Conservation (phyloP, 2,888 invertebrate species). For the Brenthis daphne region DNA sequence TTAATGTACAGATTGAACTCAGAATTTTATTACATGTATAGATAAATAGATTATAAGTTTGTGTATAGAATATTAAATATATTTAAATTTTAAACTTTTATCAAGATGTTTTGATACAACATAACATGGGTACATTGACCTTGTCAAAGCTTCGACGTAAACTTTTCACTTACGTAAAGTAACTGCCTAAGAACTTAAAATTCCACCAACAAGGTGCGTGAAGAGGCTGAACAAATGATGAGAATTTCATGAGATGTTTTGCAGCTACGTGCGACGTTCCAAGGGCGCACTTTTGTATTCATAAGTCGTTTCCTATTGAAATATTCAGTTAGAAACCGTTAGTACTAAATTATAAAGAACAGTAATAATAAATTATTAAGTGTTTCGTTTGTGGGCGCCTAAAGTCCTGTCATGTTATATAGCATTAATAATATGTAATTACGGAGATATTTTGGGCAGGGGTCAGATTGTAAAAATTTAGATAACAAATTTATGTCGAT, state of each 20-base stretch:
- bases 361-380: slow-evolving; percentile 16
- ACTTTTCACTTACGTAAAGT: slow-evolving; percentile 37
- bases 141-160: slow-evolving; percentile 24
- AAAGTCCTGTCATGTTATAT: no score
- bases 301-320: slow-evolving; percentile 33
- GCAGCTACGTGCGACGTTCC: slow-evolving; percentile 28
- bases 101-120: background rate
- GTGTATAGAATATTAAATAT: background rate
- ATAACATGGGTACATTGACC: slow-evolving; percentile 17
- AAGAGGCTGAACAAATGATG: slow-evolving; percentile 43
- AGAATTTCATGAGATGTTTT: slow-evolving; percentile 39
- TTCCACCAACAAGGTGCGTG: slow-evolving; percentile 42
- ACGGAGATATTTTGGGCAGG: background rate
- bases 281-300: slow-evolving; percentile 36
- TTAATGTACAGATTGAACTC: no score
- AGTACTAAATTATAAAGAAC: slow-evolving; percentile 15
- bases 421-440: no score
- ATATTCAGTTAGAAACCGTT: slow-evolving; percentile 31
- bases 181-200: slow-evolving; percentile 28
- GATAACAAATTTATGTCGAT: background rate
- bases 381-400: background rate
- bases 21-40: no score
- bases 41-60: no score
- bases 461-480: background rate
- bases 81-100: background rate